Evolutionary conservation across 1,140 invertebrate genomes (phyloP).

Genomic region (Apocrypta bakeri): DNA sequence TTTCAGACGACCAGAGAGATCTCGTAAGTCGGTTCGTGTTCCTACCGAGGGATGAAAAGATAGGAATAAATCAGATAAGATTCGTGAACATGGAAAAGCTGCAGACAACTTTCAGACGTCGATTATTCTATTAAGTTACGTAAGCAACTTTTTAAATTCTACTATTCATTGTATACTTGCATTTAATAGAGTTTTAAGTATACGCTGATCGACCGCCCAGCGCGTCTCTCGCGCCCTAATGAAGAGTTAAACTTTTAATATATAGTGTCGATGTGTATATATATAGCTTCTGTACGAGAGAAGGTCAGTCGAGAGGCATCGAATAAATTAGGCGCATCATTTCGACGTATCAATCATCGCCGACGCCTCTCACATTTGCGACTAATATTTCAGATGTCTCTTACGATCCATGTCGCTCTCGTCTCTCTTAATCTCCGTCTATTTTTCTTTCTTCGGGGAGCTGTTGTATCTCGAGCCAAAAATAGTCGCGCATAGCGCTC

Average conservation of each 20-base stretch:
- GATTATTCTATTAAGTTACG: slow-evolving; percentile 4
- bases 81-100: slow-evolving; percentile 24
- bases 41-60: not conserved
- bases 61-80: slow-evolving; percentile 45
- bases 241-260: slow-evolving; percentile 52
- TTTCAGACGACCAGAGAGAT: slow-evolving; percentile 15
- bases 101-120: not conserved
- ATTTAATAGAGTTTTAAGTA: not conserved
- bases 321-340: slow-evolving; percentile 59
- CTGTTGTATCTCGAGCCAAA: not conserved
- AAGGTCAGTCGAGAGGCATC: slow-evolving; percentile 38
- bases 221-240: not conserved
- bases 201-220: not conserved
- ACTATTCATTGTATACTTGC: no score
- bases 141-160: no score
- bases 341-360: slow-evolving; percentile 64
- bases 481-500: not conserved
- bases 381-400: slow-evolving; percentile 26
- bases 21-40: not conserved
- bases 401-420: slow-evolving; percentile 35
- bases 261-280: slow-evolving; percentile 43
- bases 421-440: slow-evolving; percentile 28
- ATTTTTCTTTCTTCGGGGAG: slow-evolving; percentile 1
- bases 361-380: slow-evolving; percentile 26
- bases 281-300: not conserved